These are phyloP conservation scores for Melikaiella ostensackeni DNA, from an alignment of 2,888 invertebrate genomes.

Conservation along the genomic window DNA sequence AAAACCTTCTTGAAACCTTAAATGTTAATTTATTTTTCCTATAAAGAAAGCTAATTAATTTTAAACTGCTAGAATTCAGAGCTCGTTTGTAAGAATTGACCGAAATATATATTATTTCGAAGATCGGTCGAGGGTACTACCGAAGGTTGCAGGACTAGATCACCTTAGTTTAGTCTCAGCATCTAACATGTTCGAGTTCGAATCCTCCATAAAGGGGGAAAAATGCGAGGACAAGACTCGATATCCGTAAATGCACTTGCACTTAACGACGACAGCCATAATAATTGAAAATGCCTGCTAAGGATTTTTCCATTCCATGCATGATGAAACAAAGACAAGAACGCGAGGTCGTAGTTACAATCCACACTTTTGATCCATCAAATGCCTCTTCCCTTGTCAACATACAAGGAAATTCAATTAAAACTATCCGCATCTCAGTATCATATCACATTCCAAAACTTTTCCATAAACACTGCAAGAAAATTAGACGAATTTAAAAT, in stretches of 20 bases:
- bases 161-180: slow-evolving; percentile 22
- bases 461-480: not conserved
- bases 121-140: slow-evolving; percentile 27
- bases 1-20: too few relatives aligned
- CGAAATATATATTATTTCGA: not conserved
- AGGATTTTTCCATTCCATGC: slow-evolving; percentile 35
- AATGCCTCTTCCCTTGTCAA: slow-evolving; percentile 2
- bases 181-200: not conserved
- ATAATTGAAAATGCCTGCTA: slow-evolving; percentile 38
- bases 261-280: slow-evolving; percentile 31
- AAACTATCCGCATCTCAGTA: not conserved
- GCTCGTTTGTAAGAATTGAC: not conserved
- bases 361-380: slow-evolving; percentile 5
- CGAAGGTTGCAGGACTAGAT: slow-evolving; percentile 31
- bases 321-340: slow-evolving; percentile 40
- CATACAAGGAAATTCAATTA: slow-evolving; percentile 7
- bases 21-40: too few relatives aligned
- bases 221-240: slow-evolving; percentile 44
- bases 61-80: too few relatives aligned
- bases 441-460: not conserved
- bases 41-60: too few relatives aligned
- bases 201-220: slow-evolving; percentile 47
- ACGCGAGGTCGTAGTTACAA: slow-evolving; percentile 29
- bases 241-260: slow-evolving; percentile 38
- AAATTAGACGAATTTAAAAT: not conserved